phyloP scores from a whole-genome alignment of 23 tunicate species.

The Clavelina lepadiformis region DNA sequence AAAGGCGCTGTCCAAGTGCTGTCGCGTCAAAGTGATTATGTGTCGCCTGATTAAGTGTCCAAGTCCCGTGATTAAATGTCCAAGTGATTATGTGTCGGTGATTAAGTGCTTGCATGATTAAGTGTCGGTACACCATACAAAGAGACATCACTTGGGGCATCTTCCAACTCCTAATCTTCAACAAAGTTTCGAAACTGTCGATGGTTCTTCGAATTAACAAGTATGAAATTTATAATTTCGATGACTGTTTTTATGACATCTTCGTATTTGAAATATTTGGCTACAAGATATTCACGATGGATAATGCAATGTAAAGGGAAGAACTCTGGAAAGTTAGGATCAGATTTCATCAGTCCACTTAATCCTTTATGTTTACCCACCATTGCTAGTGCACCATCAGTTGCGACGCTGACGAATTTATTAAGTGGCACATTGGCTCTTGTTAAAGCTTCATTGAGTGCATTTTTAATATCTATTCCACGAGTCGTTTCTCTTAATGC shows the following conservation, averaged over 20 bases:
- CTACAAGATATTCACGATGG: slow-evolving; percentile 31
- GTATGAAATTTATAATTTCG: slow-evolving; percentile 28
- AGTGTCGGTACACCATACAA: too few relatives aligned
- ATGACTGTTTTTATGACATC: slow-evolving; percentile 25
- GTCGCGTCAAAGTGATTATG: too few relatives aligned
- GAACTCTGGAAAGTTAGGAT: slow-evolving; percentile 36
- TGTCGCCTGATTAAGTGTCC: too few relatives aligned
- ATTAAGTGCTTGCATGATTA: too few relatives aligned
- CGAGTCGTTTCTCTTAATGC: slow-evolving; percentile 26
- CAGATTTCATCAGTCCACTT: slow-evolving; percentile 34
- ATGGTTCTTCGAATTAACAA: slow-evolving; percentile 20
- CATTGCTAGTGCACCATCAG: slow-evolving; percentile 27
- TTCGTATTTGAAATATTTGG: slow-evolving; percentile 20
- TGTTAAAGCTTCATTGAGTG: slow-evolving; percentile 17
- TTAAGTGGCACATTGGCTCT: slow-evolving; percentile 18
- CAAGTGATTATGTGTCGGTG: too few relatives aligned
- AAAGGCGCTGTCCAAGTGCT: too few relatives aligned
- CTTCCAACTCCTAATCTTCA: slow-evolving; percentile 27
- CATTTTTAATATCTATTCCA: slow-evolving; percentile 19
- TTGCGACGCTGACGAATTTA: slow-evolving; percentile 21
- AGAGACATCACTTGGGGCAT: slow-evolving; percentile 28
- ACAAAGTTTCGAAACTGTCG: slow-evolving; percentile 37
- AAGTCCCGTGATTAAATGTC: too few relatives aligned
- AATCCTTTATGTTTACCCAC: slow-evolving; percentile 25
- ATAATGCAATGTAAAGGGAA: slow-evolving; percentile 30